These are phyloP conservation scores for human (Homo sapiens) DNA, from an alignment of 2,113 vertebrate genomes.

Conservation along the genomic window GRCh38 chr20:39719001-39719500, in stretches of 20 bases:
- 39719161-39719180: neutral
- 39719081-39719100: neutral
- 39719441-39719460: neutral
- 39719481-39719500: neutral
- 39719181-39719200: neutral
- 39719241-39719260: neutral
- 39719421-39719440: neutral
- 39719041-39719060: neutral
- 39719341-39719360: neutral
- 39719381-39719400: neutral
- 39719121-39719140: neutral
- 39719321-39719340: neutral
- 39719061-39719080: neutral
- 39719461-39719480: neutral
- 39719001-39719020: too few species aligned
- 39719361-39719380: neutral
- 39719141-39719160: neutral
- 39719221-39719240: neutral
- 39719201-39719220: neutral
- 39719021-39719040: neutral
- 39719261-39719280: neutral
- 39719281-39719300: neutral
- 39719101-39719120: neutral
- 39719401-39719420: neutral
- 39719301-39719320: neutral